phyloP scores from a whole-genome alignment of 2,797 vertebrate species.

The Cossypha caffra region DNA sequence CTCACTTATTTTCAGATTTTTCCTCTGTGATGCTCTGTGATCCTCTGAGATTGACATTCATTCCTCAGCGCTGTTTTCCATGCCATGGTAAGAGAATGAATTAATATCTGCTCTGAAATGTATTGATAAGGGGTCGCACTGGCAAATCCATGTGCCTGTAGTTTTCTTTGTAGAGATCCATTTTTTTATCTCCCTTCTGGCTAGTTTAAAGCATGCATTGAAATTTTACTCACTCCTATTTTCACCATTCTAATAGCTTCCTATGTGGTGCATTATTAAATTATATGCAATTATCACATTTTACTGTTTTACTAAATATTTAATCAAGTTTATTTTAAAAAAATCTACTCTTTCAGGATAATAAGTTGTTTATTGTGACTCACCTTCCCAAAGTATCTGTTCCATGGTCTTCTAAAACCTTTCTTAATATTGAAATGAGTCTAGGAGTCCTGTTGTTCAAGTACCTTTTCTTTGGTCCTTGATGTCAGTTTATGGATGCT shows the following conservation, averaged over 20 bases:
- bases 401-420: background rate
- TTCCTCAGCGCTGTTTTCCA: background rate
- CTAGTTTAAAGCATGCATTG: background rate
- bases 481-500: background rate
- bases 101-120: background rate
- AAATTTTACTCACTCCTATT: background rate
- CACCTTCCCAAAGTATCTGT: background rate
- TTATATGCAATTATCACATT: background rate
- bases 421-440: background rate
- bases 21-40: background rate
- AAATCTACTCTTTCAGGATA: background rate
- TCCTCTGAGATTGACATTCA: background rate
- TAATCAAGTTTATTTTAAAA: background rate
- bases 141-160: rapidly evolving
- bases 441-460: background rate
- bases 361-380: background rate
- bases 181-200: background rate
- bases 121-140: background rate
- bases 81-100: background rate
- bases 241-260: background rate
- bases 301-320: background rate
- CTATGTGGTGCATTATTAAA: background rate
- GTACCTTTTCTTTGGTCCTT: background rate
- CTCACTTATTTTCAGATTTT: background rate
- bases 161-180: background rate